phyloP scores from a whole-genome alignment of 2,113 vertebrate species.

The Emydocephalus ijimae region DNA sequence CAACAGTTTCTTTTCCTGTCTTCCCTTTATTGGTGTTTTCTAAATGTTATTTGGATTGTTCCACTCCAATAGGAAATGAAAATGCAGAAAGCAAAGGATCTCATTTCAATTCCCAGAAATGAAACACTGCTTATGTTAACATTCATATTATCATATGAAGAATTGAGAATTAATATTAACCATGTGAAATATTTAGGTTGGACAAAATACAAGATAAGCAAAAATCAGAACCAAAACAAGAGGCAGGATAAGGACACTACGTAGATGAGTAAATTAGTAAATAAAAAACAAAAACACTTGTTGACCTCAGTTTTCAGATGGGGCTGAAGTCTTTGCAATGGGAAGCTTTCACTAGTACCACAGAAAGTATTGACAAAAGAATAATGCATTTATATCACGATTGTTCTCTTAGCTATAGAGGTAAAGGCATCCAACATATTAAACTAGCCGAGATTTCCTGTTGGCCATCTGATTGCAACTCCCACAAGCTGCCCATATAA shows the following conservation, averaged over 20 bases:
- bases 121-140: neutral
- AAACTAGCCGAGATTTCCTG: neutral
- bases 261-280: neutral
- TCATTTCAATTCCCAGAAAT: neutral
- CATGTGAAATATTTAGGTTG: neutral
- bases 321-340: neutral
- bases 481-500: neutral
- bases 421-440: neutral
- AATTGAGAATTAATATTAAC: neutral
- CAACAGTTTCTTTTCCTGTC: neutral
- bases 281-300: neutral
- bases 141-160: neutral
- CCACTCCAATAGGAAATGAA: neutral
- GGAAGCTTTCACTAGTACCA: neutral
- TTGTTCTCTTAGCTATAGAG: neutral
- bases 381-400: neutral
- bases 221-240: neutral
- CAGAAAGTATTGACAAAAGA: neutral
- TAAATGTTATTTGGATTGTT: neutral
- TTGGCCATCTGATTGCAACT: neutral
- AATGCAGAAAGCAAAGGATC: neutral
- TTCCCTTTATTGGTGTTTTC: neutral
- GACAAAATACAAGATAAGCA: neutral
- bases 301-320: neutral
- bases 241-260: neutral